Base-by-base conservation (phyloP, 2,797 vertebrate species). In the Orientallactaga sibirica region DNA sequence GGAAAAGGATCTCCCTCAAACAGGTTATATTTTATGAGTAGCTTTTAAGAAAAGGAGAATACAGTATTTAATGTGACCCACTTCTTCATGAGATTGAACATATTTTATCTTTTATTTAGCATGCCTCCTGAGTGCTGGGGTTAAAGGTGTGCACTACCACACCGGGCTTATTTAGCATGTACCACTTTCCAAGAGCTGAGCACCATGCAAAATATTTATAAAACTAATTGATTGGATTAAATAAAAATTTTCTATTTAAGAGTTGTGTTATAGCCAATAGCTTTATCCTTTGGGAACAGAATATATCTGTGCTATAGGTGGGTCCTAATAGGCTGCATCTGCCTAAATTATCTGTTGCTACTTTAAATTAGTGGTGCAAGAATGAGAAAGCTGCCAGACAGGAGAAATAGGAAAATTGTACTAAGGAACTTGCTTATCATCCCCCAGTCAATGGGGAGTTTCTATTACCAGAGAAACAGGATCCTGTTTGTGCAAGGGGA, bases 221-320 rank as follows among this genome's bases (percentile, higher is more conserved):
- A 94, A 70, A 77, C 14, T 19, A 83, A 77, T 27, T 93, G 14
- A 77, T 64, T 37, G 25, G 58, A 77, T 74, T 52, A 41, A 94
- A 67, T 43, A 66, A 82, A 82, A 18, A 48, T 48, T 19, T 25
- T 33, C 15, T 68, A 55, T 79, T 78, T 62, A 67, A 74, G 19
- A 68, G 48, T 68, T 76, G 14, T 27, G 25, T 25, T 88, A 58
- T 52, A 62, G 20, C 6, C 33, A 62, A 81, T 24, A 62, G 3
- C 62, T 93, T 89, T 33, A 20, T 25, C n/a, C 29, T 67, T 61
- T 12, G 9, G 10, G 37, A 6, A 12, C 70, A 76, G 9, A 64
- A 24, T 7, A 4, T 48, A 41, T 52, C 33, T 76, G 43, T 83
- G 25, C n/a, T 62, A 5, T 3, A 74, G 19, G 24, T 68, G 15